phyloP scores from a whole-genome alignment of 2,888 invertebrate species.

The Standfussiana lucernea region DNA sequence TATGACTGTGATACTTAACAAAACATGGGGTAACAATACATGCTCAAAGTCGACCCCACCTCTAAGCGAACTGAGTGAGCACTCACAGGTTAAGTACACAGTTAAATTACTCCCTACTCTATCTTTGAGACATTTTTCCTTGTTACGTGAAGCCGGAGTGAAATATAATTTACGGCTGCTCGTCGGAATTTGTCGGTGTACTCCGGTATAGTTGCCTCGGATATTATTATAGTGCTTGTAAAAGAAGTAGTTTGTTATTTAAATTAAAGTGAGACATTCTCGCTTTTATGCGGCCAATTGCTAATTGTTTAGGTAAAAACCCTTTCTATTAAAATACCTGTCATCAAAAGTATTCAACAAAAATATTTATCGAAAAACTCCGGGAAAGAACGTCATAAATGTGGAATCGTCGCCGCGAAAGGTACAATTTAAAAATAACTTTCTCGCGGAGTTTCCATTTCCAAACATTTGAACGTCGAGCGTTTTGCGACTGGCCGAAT shows the following conservation, averaged over 20 bases:
- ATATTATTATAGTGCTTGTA: slow-evolving; percentile 32
- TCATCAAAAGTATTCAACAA: slow-evolving; percentile 34
- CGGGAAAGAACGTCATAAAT: slow-evolving; percentile 38
- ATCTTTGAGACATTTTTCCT: slow-evolving; percentile 70
- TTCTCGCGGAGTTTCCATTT: slow-evolving; percentile 62
- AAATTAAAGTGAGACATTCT: slow-evolving; percentile 12
- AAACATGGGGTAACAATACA: slow-evolving; percentile 76
- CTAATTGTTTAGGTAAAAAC: slow-evolving; percentile 15
- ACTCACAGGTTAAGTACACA: slow-evolving; percentile 68
- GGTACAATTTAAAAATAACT: slow-evolving; percentile 64
- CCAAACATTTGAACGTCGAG: slow-evolving; percentile 67
- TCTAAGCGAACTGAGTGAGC: slow-evolving; percentile 59
- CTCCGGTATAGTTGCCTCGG: slow-evolving; percentile 25
- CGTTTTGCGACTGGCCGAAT: slow-evolving; percentile 79
- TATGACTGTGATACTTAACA: slow-evolving; percentile 74
- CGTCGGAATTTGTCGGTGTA: slow-evolving; percentile 30
- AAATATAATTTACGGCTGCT: slow-evolving; percentile 51
- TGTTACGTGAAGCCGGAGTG: slow-evolving; percentile 41
- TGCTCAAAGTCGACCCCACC: slow-evolving; percentile 58
- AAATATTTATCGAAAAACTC: slow-evolving; percentile 46
- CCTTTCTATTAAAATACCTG: slow-evolving; percentile 13
- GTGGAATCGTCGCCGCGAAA: slow-evolving; percentile 48
- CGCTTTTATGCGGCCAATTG: background rate
- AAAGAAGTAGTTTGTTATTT: slow-evolving; percentile 17
- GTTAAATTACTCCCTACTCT: slow-evolving; percentile 71